Evolutionary conservation across 2,797 vertebrate species (phyloP).

Genomic region (Kryptopterus vitreolus): DNA sequence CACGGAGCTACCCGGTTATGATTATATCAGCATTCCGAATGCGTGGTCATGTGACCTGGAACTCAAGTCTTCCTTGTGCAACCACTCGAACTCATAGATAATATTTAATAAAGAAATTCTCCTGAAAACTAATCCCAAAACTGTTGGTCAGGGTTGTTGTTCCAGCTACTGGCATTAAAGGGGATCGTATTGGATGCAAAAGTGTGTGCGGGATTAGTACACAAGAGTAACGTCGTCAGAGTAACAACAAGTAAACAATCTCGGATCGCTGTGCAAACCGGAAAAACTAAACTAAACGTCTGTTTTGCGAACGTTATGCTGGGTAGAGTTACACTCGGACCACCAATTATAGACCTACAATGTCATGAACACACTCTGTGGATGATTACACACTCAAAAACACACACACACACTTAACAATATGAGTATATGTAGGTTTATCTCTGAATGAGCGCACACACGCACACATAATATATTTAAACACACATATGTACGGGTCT

Average conservation of each 20-base stretch:
- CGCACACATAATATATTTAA: too few species aligned
- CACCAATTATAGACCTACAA: neutral
- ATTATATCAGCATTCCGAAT: too few species aligned
- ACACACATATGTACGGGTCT: too few species aligned
- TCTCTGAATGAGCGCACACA: too few species aligned
- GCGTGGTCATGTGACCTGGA: neutral
- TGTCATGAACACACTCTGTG: neutral
- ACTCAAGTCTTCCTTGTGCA: neutral
- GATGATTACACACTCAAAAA: neutral
- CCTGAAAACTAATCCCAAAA: neutral
- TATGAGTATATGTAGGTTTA: too few species aligned
- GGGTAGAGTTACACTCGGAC: neutral
- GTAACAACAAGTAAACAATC: neutral
- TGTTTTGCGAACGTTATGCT: neutral
- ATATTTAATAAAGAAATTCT: neutral
- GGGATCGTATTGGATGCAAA: neutral
- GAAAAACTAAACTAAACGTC: neutral
- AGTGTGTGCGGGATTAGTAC: neutral
- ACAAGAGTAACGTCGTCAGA: neutral
- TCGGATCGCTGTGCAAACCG: neutral
- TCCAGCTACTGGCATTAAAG: neutral
- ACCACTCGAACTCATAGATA: too few species aligned
- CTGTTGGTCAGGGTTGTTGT: neutral
- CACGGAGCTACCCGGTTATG: too few species aligned
- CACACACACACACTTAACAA: too few species aligned